phyloP scores from a whole-genome alignment of 2,888 invertebrate genomes.

The Drosophila melanocephala region DNA sequence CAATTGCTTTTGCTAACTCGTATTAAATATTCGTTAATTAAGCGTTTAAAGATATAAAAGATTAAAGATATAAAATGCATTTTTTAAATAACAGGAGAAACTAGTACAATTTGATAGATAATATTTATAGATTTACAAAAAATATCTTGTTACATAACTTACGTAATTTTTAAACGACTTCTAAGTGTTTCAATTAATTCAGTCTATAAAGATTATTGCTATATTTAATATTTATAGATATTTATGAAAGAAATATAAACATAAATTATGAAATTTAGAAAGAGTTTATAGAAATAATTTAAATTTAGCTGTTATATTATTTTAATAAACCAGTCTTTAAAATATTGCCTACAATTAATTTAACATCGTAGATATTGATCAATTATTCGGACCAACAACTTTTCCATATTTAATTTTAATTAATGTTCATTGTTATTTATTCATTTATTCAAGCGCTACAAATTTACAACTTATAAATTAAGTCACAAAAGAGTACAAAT shows the following conservation, averaged over 20 bases:
- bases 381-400: neutral
- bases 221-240: neutral
- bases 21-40: neutral
- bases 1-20: neutral
- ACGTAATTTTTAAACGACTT: neutral
- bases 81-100: neutral
- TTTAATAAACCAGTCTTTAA: neutral
- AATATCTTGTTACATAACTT: neutral
- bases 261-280: too few species aligned
- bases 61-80: neutral
- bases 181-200: neutral
- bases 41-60: neutral
- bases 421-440: neutral
- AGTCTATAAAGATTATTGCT: neutral
- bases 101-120: neutral
- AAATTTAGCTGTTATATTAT: neutral
- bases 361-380: neutral
- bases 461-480: neutral
- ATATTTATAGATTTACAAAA: neutral
- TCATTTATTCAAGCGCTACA: neutral
- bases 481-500: neutral
- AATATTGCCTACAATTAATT: neutral
- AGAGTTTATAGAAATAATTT: neutral
- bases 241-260: neutral
- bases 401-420: neutral